Evolutionary conservation across 2,797 vertebrate genomes (phyloP).

Genomic region (Numenius phaeopus): DNA sequence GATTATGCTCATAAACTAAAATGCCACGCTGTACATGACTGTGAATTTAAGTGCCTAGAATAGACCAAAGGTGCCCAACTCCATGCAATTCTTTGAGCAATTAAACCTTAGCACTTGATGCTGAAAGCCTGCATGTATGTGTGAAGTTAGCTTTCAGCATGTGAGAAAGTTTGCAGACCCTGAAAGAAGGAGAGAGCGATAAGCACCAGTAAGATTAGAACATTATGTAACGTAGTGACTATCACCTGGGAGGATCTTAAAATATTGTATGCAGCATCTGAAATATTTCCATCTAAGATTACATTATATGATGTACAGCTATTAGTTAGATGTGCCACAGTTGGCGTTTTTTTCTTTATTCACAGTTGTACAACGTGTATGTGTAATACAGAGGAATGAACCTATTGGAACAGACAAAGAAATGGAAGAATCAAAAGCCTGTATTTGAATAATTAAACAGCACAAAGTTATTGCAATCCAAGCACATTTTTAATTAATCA

Average conservation of each 20-base stretch:
- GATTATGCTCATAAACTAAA: background rate
- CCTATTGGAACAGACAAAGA: conserved; percentile 19
- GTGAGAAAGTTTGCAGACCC: background rate
- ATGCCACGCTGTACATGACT: background rate
- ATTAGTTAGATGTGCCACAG: background rate
- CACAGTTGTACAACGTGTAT: background rate
- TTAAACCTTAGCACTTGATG: conserved; percentile 10
- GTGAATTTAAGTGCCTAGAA: background rate
- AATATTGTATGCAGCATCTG: background rate
- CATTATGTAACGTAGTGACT: background rate
- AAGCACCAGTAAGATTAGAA: background rate
- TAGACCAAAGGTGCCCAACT: background rate
- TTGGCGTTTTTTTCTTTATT: background rate
- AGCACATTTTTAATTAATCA: conserved; percentile 76
- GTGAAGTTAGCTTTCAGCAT: conserved; percentile 30
- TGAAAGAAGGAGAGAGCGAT: background rate
- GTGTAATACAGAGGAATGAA: background rate
- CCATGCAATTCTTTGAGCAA: background rate
- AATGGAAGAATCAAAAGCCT: conserved; percentile 33
- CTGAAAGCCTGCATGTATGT: background rate
- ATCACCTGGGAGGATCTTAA: background rate
- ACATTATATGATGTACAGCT: background rate
- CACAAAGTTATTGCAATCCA: conserved; percentile 57
- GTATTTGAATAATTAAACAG: conserved; percentile 56
- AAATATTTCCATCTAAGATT: background rate